These are phyloP conservation scores for Cabera pusaria DNA, from an alignment of 2,888 invertebrate genomes.

Conservation along the genomic window DNA sequence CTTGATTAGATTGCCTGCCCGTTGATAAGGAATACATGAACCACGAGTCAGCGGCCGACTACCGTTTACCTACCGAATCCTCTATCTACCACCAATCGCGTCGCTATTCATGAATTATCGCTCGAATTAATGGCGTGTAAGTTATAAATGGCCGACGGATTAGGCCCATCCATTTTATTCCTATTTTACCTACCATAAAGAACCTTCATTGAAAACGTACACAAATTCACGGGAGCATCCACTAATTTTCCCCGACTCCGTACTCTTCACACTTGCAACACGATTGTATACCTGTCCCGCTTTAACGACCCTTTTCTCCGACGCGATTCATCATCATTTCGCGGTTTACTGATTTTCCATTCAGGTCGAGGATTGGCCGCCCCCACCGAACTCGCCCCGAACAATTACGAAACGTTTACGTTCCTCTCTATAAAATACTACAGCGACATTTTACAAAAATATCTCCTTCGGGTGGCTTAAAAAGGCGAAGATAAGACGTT, in stretches of 20 bases:
- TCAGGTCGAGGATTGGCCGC: constrained; percentile 58
- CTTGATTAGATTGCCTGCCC: constrained; percentile 51
- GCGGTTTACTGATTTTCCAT: constrained; percentile 81
- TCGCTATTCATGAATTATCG: constrained; percentile 75
- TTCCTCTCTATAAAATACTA: constrained; percentile 28
- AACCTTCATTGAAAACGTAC: constrained; percentile 82
- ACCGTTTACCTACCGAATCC: constrained; percentile 52
- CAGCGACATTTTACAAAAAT: constrained; percentile 22
- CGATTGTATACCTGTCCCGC: constrained; percentile 46
- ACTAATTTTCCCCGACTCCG: constrained; percentile 67
- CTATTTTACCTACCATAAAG: constrained; percentile 82
- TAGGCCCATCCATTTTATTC: constrained; percentile 80
- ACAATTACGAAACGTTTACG: constrained; percentile 36
- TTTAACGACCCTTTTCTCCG: constrained; percentile 66
- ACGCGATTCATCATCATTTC: constrained; percentile 82
- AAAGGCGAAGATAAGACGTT: constrained; percentile 60
- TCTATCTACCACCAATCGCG: constrained; percentile 73
- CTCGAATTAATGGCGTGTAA: constrained; percentile 83
- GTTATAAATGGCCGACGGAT: constrained; percentile 81
- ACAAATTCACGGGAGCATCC: constrained; percentile 80
- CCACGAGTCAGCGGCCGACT: constrained; percentile 41
- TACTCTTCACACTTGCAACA: constrained; percentile 52
- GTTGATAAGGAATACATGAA: constrained; percentile 45
- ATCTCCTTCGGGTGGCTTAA: constrained; percentile 35
- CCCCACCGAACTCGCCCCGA: constrained; percentile 40